Evolutionary conservation across 2,113 vertebrate genomes (phyloP).

Genomic region (Speoplatyrhinus poulsoni): DNA sequence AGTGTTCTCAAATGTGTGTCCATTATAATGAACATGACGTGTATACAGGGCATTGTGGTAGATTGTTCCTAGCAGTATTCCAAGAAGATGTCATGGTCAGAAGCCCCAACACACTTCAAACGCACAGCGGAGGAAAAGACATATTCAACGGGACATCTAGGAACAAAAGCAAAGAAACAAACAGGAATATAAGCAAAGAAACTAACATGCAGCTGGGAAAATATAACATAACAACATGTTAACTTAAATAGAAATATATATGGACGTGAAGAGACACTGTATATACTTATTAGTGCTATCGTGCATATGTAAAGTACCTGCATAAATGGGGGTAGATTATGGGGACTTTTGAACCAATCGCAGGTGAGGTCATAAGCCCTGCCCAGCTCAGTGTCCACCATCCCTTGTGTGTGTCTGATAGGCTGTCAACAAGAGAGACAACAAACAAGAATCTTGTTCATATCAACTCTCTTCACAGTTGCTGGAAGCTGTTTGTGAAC

Average conservation of each 20-base stretch:
- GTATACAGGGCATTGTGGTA: constrained; percentile 40
- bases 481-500: neutral
- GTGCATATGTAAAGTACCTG: constrained; percentile 57
- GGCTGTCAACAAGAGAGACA: constrained; percentile 51
- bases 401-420: constrained; percentile 32
- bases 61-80: constrained; percentile 62
- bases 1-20: constrained; percentile 23
- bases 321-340: constrained; percentile 33
- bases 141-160: constrained; percentile 74
- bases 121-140: constrained; percentile 62
- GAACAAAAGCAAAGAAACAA: constrained; percentile 64
- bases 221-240: constrained; percentile 27
- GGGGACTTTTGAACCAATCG: constrained; percentile 48
- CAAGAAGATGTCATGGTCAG: constrained; percentile 64
- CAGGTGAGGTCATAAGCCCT: constrained; percentile 19
- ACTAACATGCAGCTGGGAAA: constrained; percentile 56
- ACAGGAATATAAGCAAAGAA: constrained; percentile 38
- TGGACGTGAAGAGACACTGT: too few relatives aligned
- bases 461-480: neutral
- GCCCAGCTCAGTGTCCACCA: constrained; percentile 25
- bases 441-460: neutral
- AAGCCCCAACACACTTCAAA: constrained; percentile 63
- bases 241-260: constrained; percentile 2
- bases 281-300: neutral
- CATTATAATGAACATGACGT: constrained; percentile 21